Evolutionary conservation across 2,113 vertebrate genomes (phyloP), one percentile per base, ranked within the genome.

Genomic region (Spermophilus dauricus): DNA sequence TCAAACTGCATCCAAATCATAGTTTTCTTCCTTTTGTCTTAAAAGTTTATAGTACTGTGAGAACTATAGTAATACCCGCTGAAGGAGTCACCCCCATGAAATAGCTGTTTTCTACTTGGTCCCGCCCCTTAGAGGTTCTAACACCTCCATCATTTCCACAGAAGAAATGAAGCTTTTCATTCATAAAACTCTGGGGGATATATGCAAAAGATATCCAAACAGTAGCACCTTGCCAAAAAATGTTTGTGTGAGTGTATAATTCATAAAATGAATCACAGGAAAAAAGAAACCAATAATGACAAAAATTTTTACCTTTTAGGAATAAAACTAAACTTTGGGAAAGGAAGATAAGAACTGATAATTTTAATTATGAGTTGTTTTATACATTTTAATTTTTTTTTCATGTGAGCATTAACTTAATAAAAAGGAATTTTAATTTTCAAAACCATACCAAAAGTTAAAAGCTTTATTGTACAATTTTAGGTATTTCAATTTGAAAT

Each of bases 401-500:
- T 12, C 4, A 30, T 84, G 5, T 81, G 30, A 45, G 12, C 12
- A 86, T 12, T 76, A 84, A 89, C 42, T 89, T 77, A 91, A 58
- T 95, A n/a, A 70, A 51, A 77, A 72, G 3, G 0, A 63, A 45
- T 78, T 75, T 75, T 84, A 77, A 8, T 83, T 83, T 95, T 37
- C 75, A 91, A 61, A 94, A 39, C 14, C 58, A 73, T 93, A 30
- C 1, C 37, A 10, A 78, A 76, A 87, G 8, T 69, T 53, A 87
- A 93, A 92, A 92, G n/a, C 5, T 65, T 78, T 78, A 39, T 13
- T 18, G 11, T 42, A 1, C n/a, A 88, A 34, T 65, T 92, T 95
- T 91, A 61, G 53, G 39, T 82, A 69, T 69, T 94, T 82, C 56
- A 72, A 51, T 77, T 84, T 82, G 18, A 92, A 91, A 61, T 91